Evolutionary conservation across 2,113 vertebrate species (phyloP), one percentile per base, ranked within the genome.

Genomic region (Tragulus kanchil): DNA sequence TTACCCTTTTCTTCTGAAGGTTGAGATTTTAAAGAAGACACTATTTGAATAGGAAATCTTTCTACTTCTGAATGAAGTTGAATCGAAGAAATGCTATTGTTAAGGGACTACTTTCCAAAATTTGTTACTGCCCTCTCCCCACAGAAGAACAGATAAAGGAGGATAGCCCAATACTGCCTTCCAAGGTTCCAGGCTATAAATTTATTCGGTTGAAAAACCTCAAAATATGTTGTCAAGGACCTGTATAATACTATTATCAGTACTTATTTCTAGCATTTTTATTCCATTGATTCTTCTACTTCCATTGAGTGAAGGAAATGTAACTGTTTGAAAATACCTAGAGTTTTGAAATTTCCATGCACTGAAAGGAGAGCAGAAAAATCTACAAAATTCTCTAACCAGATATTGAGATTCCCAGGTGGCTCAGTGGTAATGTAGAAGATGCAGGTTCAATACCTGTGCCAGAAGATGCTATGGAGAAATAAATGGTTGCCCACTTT

Each of bases 251-350:
- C 59, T 28, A 45, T 67, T 89, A 52, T 64, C 31, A 54, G n/a
- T 90, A 84, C 11, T 79, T n/a, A 86, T 28, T 62, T 92, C 23
- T 95, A 59, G 11, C 4, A 50, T 4, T 50, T 87, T 94, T 90
- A 79, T 14, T 7, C 7, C 23, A 56, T 11, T 50, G 3, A 42
- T 19, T 85, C 36, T 36, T 36, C 36, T 36, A 36, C 36, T 36
- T 36, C 36, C 36, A 36, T 36, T 36, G 36, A 36, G 36, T 36
- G 36, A 36, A 36, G 1, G 16, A 28, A 59, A 94, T 83, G 48
- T 61, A 61, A 88, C 69, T 89, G 84, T 75, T 90, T 94, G 7
- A 79, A 94, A 95, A 77, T n/a, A 62, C 3, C 10, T 77, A 73
- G 13, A 6, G 0, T 89, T 95, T 94, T 62, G 5, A 89, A 95